Base-by-base conservation (phyloP, 2,797 vertebrate genomes). In the Aplochiton taeniatus region DNA sequence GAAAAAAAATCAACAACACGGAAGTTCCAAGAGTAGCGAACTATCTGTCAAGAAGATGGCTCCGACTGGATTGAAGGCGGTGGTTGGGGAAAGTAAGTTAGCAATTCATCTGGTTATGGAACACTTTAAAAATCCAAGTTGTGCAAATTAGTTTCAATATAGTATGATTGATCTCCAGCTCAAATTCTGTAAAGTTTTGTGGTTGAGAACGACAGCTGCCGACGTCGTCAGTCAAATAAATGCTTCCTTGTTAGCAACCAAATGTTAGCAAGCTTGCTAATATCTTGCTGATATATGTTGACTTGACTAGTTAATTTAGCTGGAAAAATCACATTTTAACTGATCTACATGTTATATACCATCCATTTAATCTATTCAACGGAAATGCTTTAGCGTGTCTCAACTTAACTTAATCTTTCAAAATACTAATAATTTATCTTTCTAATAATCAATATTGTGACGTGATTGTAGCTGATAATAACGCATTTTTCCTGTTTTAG, bases 41-140 rank as follows among this genome's bases (percentile, higher is more conserved):
- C 6, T 2, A 31, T 31, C 31, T 31, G 31, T 31, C 31, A 31
- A 31, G 31, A 31, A 31, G 81, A 94, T 94, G 93, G 91, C 93
- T 85, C 90, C 92, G 70, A 88, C 73, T 76, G 93, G 93, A 61
- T 82, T 94, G 61, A 94, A 94, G 73, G 88, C 90, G 64, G 70
- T 93, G 47, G 93, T 92, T 0, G 91, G 90, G 51, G 92, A 94
- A 65, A 94, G 93, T 94, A 90, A 92, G 93, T 90, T 53, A 60
- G 0, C 48, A 1, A 19, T 69, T 50, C 11, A 0, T 62, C 8
- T 11, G 13, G 7, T 19, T 42, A 11, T 41, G 1, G 0, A 43
- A 4, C 58, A 2, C 0, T 50, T 50, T 61, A 0, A 16, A 4
- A 17, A 14, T 10, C 10, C 11, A 54, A 54, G 9, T 54, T 19